These are phyloP conservation scores for Drosophila vallismaia DNA, from an alignment of 2,888 invertebrate species.

Conservation along the genomic window DNA sequence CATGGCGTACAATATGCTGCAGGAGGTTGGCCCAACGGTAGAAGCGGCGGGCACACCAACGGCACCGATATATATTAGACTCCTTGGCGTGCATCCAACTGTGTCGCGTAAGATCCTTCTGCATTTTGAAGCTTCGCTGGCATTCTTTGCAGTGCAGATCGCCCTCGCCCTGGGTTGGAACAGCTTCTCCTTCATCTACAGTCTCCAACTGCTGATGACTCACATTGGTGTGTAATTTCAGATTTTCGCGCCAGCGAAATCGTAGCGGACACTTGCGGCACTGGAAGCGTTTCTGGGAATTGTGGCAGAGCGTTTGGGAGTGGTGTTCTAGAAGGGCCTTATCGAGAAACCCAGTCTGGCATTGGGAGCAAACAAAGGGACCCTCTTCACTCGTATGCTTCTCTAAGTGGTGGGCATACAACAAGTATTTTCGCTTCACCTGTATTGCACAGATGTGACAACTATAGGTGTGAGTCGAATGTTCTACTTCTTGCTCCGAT, in stretches of 20 bases:
- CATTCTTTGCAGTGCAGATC: constrained; percentile 61
- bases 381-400: constrained; percentile 83
- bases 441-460: constrained; percentile 74
- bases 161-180: not conserved
- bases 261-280: constrained; percentile 81
- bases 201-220: constrained; percentile 37
- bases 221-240: constrained; percentile 69
- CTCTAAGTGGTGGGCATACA: constrained; percentile 78
- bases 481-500: constrained; percentile 47
- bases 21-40: constrained; percentile 76
- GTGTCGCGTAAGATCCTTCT: constrained; percentile 80
- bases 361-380: constrained; percentile 84
- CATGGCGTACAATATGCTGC: constrained; percentile 77
- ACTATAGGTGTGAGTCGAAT: constrained; percentile 51
- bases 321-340: constrained; percentile 85
- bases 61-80: constrained; percentile 75
- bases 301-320: constrained; percentile 83
- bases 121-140: constrained; percentile 73
- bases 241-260: constrained; percentile 82
- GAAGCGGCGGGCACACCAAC: constrained; percentile 81
- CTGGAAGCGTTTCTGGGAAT: constrained; percentile 72
- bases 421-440: constrained; percentile 77
- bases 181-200: not conserved
- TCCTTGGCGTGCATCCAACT: constrained; percentile 71
- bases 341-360: constrained; percentile 85